These are phyloP conservation scores for Bombus polaris DNA, from an alignment of 1,140 invertebrate genomes.

Conservation along the genomic window DNA sequence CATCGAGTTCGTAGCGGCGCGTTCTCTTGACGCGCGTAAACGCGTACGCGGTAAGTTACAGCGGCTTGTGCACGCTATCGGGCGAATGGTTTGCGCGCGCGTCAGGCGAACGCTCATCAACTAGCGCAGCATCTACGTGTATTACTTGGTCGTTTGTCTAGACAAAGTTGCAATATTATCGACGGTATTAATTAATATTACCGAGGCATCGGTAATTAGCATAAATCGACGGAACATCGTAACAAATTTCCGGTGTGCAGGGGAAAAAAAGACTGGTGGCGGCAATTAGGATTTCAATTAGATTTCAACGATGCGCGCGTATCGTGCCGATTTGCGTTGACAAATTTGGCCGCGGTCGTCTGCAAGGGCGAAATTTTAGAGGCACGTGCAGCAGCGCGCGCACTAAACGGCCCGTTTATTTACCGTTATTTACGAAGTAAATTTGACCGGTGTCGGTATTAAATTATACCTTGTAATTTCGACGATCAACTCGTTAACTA, in stretches of 20 bases:
- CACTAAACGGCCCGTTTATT: constrained; percentile 58
- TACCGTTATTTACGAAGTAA: constrained; percentile 60
- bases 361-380: constrained; percentile 42
- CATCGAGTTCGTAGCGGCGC: too few species aligned
- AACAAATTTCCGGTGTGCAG: constrained; percentile 34
- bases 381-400: background rate
- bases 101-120: constrained; percentile 51
- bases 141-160: constrained; percentile 75
- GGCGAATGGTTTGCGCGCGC: constrained; percentile 14
- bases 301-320: constrained; percentile 41
- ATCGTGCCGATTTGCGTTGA: constrained; percentile 35
- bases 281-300: constrained; percentile 57
- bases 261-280: background rate
- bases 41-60: background rate
- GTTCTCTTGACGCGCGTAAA: background rate
- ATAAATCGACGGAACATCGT: constrained; percentile 50
- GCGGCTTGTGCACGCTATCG: background rate
- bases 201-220: constrained; percentile 57
- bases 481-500: constrained; percentile 45
- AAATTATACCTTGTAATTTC: constrained; percentile 57
- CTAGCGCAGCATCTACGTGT: constrained; percentile 54
- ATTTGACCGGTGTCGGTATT: constrained; percentile 57
- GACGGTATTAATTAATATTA: constrained; percentile 76
- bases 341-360: constrained; percentile 39
- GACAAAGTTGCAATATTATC: constrained; percentile 78